phyloP scores from a whole-genome alignment of 2,797 vertebrate species.

The Botia kubotai region DNA sequence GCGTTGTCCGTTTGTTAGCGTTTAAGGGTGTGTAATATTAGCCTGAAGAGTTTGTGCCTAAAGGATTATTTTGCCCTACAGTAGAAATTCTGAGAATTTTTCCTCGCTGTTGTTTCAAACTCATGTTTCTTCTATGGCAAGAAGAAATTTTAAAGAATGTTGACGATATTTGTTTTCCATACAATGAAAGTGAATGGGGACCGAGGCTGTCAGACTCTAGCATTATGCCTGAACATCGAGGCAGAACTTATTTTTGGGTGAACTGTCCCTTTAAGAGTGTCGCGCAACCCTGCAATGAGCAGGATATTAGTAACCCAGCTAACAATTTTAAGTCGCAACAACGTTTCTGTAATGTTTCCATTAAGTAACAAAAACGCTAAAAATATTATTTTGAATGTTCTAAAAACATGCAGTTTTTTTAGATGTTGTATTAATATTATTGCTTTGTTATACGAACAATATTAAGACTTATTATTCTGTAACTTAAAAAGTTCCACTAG shows the following conservation, averaged over 20 bases:
- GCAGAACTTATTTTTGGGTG: background rate
- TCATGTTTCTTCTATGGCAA: background rate
- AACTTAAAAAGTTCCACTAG: too few species aligned
- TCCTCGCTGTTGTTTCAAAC: background rate
- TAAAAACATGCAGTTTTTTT: too few species aligned
- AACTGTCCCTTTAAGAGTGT: background rate
- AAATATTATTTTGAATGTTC: too few species aligned
- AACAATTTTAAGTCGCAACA: too few species aligned
- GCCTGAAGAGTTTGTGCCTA: background rate
- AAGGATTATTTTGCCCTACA: background rate
- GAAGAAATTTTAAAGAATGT: background rate
- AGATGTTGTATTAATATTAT: too few species aligned
- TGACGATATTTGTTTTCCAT: background rate
- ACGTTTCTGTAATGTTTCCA: too few species aligned
- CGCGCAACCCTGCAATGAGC: background rate
- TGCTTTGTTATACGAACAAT: too few species aligned
- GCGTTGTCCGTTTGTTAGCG: background rate
- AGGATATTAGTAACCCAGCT: background rate
- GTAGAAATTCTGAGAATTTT: slow-evolving; percentile 2
- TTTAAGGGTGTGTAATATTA: slow-evolving; percentile 17
- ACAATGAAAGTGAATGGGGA: background rate
- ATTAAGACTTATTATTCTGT: too few species aligned
- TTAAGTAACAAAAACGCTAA: too few species aligned
- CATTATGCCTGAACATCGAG: background rate
- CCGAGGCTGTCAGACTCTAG: background rate